Conservation (phyloP, 2,888 invertebrate species). For the Lasius fuliginosus region DNA sequence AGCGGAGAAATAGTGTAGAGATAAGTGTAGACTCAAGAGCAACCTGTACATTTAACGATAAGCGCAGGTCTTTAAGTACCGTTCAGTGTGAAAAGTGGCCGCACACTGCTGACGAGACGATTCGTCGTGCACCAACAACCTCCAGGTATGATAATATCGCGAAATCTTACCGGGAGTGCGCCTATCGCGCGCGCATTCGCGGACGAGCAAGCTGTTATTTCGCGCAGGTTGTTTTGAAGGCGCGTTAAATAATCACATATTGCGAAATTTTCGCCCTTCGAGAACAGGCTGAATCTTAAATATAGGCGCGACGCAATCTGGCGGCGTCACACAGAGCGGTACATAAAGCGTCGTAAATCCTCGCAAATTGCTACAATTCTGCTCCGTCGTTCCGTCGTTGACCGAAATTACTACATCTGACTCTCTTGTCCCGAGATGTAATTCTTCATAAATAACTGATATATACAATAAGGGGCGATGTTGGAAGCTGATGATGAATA, state of each 20-base stretch:
- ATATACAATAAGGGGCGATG: not conserved
- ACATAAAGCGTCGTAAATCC: constrained; percentile 20
- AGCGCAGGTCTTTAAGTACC: constrained; percentile 58
- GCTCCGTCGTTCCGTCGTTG: constrained; percentile 3
- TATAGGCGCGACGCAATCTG: constrained; percentile 34
- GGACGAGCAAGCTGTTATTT: constrained; percentile 29
- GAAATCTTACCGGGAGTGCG: constrained; percentile 48
- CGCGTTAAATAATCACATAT: constrained; percentile 15
- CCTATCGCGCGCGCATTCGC: constrained; percentile 35
- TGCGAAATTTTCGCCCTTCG: not conserved
- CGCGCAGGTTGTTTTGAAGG: constrained; percentile 33
- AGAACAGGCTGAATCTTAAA: constrained; percentile 14
- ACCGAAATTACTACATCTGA: constrained; percentile 23
- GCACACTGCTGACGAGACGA: constrained; percentile 59
- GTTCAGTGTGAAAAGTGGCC: constrained; percentile 63
- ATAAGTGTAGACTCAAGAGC: constrained; percentile 55
- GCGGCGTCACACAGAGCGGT: not conserved
- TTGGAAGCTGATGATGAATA: constrained; percentile 2
- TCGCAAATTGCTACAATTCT: constrained; percentile 20
- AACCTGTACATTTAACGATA: constrained; percentile 66
- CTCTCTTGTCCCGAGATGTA: constrained; percentile 1
- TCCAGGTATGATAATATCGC: constrained; percentile 62
- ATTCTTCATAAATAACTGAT: constrained; percentile 6
- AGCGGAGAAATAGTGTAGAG: constrained; percentile 27
- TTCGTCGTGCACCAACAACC: constrained; percentile 63